A percentile compares a stretch with the other conserved stretches of the same genome.
Conservation (phyloP, 1,140 invertebrate genomes). For the Heliconius congener region DNA sequence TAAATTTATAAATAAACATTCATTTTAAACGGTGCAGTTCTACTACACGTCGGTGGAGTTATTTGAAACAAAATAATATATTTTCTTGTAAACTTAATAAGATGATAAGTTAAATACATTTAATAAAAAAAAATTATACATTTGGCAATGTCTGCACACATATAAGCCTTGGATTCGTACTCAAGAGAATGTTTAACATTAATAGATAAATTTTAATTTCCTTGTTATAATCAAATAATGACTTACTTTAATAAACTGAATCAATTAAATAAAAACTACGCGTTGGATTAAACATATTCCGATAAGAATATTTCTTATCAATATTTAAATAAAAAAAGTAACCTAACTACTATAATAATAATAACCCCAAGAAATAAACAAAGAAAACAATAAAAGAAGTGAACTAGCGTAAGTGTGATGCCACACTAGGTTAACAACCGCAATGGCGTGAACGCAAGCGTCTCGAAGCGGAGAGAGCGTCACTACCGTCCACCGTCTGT, state of each 20-base stretch:
- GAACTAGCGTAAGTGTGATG: conserved; percentile 5
- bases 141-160: no score
- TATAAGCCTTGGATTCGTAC: no score
- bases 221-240: no score
- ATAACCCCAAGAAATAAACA: neutral
- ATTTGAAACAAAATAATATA: neutral
- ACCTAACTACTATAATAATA: neutral
- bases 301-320: neutral
- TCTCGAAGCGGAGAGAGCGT: conserved; percentile 1
- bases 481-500: neutral
- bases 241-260: no score
- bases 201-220: no score
- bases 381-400: neutral
- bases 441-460: conserved; percentile 14
- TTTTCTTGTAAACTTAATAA: neutral
- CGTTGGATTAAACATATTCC: neutral
- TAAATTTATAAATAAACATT: conserved; percentile 9
- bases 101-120: no score
- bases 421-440: conserved; percentile 32
- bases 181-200: no score
- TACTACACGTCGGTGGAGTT: neutral
- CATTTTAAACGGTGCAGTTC: neutral
- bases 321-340: neutral
- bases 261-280: no score
- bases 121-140: no score